Percentiles rank a stretch among this genome's conserved stretches.
phyloP scores from a whole-genome alignment of 2,113 vertebrate genomes.

The Corythornis cristatus region DNA sequence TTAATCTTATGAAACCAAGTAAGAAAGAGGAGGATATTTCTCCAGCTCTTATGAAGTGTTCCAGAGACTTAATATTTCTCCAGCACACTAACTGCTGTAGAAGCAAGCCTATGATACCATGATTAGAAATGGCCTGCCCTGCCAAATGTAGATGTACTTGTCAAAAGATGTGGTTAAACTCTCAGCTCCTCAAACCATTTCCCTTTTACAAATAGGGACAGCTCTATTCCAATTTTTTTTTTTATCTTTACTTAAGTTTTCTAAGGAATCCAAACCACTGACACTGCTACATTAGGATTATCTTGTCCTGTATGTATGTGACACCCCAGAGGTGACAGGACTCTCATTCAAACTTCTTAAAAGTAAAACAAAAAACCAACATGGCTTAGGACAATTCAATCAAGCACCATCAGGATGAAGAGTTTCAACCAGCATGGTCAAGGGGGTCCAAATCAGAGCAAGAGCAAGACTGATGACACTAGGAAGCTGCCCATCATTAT shows the following conservation, averaged over 20 bases:
- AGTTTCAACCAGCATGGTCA: neutral
- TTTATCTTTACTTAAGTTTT: neutral
- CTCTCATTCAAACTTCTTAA: neutral
- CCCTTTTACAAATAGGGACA: neutral
- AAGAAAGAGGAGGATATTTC: neutral
- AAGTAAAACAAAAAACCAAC: neutral
- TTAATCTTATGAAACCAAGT: neutral
- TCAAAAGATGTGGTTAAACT: neutral
- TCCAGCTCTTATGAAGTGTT: neutral
- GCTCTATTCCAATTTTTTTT: neutral
- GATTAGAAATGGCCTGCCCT: neutral
- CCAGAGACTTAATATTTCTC: neutral
- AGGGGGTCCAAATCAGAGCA: neutral
- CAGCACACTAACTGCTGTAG: neutral
- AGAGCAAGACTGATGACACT: neutral
- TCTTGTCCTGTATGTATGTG: accelerated
- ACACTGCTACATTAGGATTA: neutral
- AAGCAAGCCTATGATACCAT: neutral
- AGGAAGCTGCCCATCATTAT: neutral
- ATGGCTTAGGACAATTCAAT: neutral
- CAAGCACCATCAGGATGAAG: neutral
- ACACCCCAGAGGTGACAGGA: neutral
- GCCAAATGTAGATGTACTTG: neutral
- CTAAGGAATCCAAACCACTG: neutral
- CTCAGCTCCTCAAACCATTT: neutral